Evolutionary conservation across 2,888 invertebrate species (phyloP).

Genomic region (Mamestra brassicae): DNA sequence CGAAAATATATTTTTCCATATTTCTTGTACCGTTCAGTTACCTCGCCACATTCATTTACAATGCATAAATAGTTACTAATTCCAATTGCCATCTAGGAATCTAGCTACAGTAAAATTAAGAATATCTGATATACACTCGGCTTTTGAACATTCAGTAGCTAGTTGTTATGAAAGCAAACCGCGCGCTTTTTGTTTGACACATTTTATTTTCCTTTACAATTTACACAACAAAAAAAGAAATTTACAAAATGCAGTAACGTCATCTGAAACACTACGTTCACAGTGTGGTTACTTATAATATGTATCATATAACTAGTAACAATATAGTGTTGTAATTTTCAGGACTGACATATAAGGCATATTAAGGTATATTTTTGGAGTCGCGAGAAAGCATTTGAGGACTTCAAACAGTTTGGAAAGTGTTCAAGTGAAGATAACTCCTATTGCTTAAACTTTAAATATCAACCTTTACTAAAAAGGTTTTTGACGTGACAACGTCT

Average conservation of each 20-base stretch:
- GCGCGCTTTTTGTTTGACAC: conserved; percentile 65
- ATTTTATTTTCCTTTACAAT: conserved; percentile 77
- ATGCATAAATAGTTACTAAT: neutral
- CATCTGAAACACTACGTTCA: conserved; percentile 77
- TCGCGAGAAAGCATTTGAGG: too few species aligned
- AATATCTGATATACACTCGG: too few species aligned
- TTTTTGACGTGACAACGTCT: neutral
- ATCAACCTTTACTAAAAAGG: conserved; percentile 1
- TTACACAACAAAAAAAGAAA: conserved; percentile 81
- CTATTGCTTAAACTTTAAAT: neutral
- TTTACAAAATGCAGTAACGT: conserved; percentile 87
- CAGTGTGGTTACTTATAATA: conserved; percentile 63
- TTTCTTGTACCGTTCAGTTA: too few species aligned
- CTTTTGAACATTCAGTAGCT: neutral
- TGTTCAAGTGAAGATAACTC: neutral
- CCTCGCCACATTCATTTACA: neutral
- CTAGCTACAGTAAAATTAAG: too few species aligned
- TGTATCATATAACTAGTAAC: conserved; percentile 70
- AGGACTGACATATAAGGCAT: conserved; percentile 1
- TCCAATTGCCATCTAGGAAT: too few species aligned
- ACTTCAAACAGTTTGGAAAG: too few species aligned
- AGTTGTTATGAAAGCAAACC: conserved; percentile 17
- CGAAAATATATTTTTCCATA: too few species aligned
- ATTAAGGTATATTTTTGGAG: neutral
- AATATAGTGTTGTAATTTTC: conserved; percentile 43